Conservation (phyloP, 2,113 vertebrate genomes). For the Andinoacara biseriatus region DNA sequence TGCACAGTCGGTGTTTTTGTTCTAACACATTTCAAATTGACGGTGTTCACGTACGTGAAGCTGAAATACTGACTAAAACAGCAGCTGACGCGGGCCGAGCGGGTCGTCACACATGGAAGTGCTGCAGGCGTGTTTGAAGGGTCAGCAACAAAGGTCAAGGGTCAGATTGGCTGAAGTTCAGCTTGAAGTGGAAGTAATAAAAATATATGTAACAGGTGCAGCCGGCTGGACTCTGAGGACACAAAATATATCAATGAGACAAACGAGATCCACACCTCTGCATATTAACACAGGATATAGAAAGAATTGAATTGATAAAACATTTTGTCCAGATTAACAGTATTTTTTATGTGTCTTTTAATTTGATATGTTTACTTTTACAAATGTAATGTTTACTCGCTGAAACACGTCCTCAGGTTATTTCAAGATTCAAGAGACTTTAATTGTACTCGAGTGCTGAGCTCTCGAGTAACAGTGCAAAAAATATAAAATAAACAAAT, state of each 20-base stretch:
- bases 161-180: no score
- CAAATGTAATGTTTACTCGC: not conserved
- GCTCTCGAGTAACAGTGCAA: no score
- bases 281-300: not conserved
- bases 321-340: not conserved
- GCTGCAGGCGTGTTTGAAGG: no score
- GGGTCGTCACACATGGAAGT: no score
- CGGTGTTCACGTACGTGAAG: fast-evolving
- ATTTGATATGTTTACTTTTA: not conserved
- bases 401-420: not conserved
- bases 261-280: not conserved
- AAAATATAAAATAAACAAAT: no score
- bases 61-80: not conserved
- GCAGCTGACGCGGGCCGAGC: no score
- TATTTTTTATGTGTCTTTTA: not conserved
- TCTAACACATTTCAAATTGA: not conserved
- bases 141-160: no score
- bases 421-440: no score
- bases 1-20: not conserved
- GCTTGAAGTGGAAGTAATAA: no score
- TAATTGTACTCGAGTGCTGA: no score
- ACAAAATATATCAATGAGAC: not conserved
- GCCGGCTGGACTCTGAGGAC: not conserved
- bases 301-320: no score
- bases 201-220: no score